Percentiles rank a stretch among this genome's conserved stretches.
phyloP scores from a whole-genome alignment of 2,113 vertebrate genomes.

The Dinomys branickii region DNA sequence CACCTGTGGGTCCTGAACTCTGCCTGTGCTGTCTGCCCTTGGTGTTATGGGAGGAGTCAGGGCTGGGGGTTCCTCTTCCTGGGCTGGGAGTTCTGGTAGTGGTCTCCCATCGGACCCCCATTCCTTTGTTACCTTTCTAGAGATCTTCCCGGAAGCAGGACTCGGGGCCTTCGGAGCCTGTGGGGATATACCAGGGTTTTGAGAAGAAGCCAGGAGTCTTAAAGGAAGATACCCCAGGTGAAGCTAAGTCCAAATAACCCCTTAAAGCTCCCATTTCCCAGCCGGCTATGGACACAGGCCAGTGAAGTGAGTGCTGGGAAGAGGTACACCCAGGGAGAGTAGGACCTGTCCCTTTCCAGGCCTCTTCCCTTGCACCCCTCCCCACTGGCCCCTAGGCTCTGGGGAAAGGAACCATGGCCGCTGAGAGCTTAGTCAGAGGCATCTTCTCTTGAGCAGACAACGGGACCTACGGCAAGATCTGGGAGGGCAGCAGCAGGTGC shows the following conservation, averaged over 20 bases:
- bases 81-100: neutral
- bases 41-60: neutral
- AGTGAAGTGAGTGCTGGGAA: fast-evolving
- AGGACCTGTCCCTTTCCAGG: neutral
- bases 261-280: neutral
- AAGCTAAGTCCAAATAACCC: slow-evolving; percentile 20
- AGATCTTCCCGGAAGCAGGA: slow-evolving; percentile 92
- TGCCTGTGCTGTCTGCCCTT: neutral
- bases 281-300: too few relatives aligned
- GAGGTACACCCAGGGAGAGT: neutral
- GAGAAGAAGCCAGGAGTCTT: slow-evolving; percentile 86
- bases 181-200: slow-evolving; percentile 95
- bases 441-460: slow-evolving; percentile 50
- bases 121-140: slow-evolving; percentile 78
- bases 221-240: slow-evolving; percentile 85
- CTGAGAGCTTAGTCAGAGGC: neutral
- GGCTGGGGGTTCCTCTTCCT: neutral
- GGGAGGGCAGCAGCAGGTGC: slow-evolving; percentile 90
- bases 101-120: neutral
- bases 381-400: neutral
- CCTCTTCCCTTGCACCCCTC: neutral
- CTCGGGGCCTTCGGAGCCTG: slow-evolving; percentile 86
- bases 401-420: neutral
- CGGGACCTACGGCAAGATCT: slow-evolving; percentile 90
- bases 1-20: neutral